Conservation (phyloP, 2,888 invertebrate genomes). For the Amphipoea lucens region DNA sequence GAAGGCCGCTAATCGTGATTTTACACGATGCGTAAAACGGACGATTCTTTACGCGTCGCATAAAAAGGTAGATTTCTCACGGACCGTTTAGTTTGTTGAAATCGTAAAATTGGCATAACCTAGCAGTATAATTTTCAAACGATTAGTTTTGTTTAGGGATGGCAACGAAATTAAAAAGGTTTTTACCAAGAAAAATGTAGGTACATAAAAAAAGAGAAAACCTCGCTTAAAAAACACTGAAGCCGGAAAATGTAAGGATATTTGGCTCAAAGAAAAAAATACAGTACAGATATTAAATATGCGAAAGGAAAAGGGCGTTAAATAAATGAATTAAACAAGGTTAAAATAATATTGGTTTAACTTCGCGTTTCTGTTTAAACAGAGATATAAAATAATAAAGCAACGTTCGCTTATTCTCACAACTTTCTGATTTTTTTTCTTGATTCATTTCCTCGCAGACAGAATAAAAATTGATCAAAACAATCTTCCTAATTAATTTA, state of each 20-base stretch:
- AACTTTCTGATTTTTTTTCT: slow-evolving; percentile 1
- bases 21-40: slow-evolving; percentile 61
- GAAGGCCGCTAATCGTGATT: slow-evolving; percentile 57
- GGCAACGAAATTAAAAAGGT: slow-evolving; percentile 25
- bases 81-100: slow-evolving; percentile 62
- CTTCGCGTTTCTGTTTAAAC: slow-evolving; percentile 41
- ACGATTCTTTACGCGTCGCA: slow-evolving; percentile 52
- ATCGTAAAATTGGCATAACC: slow-evolving; percentile 70
- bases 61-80: slow-evolving; percentile 71
- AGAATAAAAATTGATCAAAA: background rate
- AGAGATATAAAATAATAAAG: slow-evolving; percentile 36
- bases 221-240: background rate
- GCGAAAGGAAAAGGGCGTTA: slow-evolving; percentile 15
- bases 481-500: background rate
- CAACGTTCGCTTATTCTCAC: slow-evolving; percentile 4
- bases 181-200: slow-evolving; percentile 1
- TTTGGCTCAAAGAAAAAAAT: slow-evolving; percentile 22
- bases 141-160: slow-evolving; percentile 63
- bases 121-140: slow-evolving; percentile 66
- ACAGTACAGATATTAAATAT: slow-evolving; percentile 17
- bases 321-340: slow-evolving; percentile 45
- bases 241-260: background rate
- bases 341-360: slow-evolving; percentile 36
- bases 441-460: background rate
- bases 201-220: background rate